A percentile compares a stretch with the other conserved stretches of the same genome.
phyloP scores from a whole-genome alignment of 2,888 invertebrate species.

The Lysandra bellargus region DNA sequence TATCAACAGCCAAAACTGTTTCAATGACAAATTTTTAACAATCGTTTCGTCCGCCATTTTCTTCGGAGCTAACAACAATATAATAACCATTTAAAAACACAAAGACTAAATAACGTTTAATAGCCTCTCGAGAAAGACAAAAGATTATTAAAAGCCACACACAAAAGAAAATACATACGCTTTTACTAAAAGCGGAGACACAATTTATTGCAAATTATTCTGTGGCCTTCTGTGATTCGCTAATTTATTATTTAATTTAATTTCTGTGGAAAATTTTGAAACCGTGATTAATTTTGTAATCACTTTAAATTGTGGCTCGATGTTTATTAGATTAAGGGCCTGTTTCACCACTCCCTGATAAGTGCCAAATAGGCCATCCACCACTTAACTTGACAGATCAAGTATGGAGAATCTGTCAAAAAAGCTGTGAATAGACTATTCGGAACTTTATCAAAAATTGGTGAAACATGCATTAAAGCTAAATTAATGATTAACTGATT shows the following conservation, averaged over 20 bases:
- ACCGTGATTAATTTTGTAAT: conserved; percentile 26
- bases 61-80: background rate
- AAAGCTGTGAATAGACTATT: too few relatives aligned
- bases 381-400: too few relatives aligned
- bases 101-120: conserved; percentile 23
- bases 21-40: background rate
- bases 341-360: too few relatives aligned
- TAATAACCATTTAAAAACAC: conserved; percentile 4
- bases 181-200: background rate
- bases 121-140: conserved; percentile 20
- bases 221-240: background rate
- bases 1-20: background rate
- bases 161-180: conserved; percentile 16
- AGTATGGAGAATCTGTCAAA: too few relatives aligned
- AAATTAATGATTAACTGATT: conserved; percentile 1
- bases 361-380: too few relatives aligned
- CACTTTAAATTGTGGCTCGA: conserved; percentile 5
- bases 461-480: background rate
- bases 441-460: too few relatives aligned
- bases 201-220: conserved; percentile 10
- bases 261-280: conserved; percentile 14
- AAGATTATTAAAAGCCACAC: conserved; percentile 26
- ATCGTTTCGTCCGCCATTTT: background rate
- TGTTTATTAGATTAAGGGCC: background rate
- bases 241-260: conserved; percentile 13